These are phyloP conservation scores for Pantherophis alleghaniensis DNA, from an alignment of 2,797 vertebrate species.

Conservation along the genomic window DNA sequence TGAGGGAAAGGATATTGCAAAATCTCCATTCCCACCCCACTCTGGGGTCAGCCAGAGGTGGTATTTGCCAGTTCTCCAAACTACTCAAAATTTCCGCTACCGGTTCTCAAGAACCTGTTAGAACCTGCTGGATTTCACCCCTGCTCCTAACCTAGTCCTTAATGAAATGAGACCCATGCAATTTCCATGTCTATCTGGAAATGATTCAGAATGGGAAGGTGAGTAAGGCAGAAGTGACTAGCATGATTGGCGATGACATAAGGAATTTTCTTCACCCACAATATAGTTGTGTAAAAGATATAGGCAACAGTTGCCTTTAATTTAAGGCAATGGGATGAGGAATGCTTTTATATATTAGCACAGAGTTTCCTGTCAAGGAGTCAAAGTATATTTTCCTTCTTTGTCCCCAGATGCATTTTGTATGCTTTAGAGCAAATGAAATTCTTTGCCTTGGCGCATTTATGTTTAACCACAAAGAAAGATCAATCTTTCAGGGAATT, in stretches of 20 bases:
- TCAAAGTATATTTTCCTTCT: conserved; percentile 24
- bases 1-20: too few relatives aligned
- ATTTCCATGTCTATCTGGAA: neutral
- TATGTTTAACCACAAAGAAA: conserved; percentile 36
- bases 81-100: too few relatives aligned
- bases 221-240: neutral
- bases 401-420: conserved; percentile 7
- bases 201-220: neutral
- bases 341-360: neutral
- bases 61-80: too few relatives aligned
- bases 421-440: conserved; percentile 15
- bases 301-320: neutral
- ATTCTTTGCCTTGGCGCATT: neutral
- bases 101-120: too few relatives aligned
- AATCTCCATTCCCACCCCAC: too few relatives aligned
- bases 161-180: neutral
- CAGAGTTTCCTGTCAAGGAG: neutral
- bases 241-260: neutral
- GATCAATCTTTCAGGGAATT: conserved; percentile 38
- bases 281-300: neutral
- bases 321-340: neutral
- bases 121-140: too few relatives aligned
- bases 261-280: neutral
- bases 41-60: too few relatives aligned
- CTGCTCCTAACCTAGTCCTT: neutral